These are phyloP conservation scores for Tricholaema leucomelas DNA, from an alignment of 2,113 vertebrate genomes.

Conservation along the genomic window DNA sequence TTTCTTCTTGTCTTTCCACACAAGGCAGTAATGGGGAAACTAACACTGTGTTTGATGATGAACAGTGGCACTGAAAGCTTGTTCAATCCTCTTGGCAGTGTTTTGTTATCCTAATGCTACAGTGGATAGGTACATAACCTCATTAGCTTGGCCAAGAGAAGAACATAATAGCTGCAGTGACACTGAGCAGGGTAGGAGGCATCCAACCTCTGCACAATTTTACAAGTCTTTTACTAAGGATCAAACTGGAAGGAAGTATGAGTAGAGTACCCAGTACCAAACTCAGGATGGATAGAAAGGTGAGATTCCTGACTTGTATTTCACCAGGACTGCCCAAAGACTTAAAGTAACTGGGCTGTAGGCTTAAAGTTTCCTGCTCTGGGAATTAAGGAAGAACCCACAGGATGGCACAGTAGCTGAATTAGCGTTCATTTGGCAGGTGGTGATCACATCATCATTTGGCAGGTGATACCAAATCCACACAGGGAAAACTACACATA, in stretches of 20 bases:
- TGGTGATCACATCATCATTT: too few species aligned
- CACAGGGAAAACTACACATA: constrained; percentile 42
- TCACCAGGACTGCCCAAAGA: background rate
- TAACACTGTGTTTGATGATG: constrained; percentile 39
- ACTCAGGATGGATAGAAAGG: constrained; percentile 24
- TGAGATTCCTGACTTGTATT: background rate
- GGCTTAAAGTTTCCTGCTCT: constrained; percentile 36
- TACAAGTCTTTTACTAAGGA: constrained; percentile 34
- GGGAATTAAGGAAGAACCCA: constrained; percentile 41
- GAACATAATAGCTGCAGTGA: constrained; percentile 19
- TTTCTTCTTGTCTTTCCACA: constrained; percentile 43
- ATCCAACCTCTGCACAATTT: constrained; percentile 4
- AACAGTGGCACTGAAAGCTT: constrained; percentile 16
- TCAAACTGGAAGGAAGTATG: constrained; percentile 46
- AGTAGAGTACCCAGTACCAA: constrained; percentile 50
- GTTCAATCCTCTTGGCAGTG: background rate
- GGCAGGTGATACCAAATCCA: constrained; percentile 52
- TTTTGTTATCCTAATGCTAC: constrained; percentile 7
- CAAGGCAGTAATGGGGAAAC: constrained; percentile 65
- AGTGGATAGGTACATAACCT: constrained; percentile 25
- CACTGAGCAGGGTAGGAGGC: constrained; percentile 34
- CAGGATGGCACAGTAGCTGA: background rate
- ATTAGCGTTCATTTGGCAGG: too few species aligned
- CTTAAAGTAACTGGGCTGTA: background rate
- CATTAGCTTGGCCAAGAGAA: constrained; percentile 47